A percentile compares a stretch with the other conserved stretches of the same genome.
Evolutionary conservation across 2,888 invertebrate genomes (phyloP).

Genomic region (Uloborus plumipes): DNA sequence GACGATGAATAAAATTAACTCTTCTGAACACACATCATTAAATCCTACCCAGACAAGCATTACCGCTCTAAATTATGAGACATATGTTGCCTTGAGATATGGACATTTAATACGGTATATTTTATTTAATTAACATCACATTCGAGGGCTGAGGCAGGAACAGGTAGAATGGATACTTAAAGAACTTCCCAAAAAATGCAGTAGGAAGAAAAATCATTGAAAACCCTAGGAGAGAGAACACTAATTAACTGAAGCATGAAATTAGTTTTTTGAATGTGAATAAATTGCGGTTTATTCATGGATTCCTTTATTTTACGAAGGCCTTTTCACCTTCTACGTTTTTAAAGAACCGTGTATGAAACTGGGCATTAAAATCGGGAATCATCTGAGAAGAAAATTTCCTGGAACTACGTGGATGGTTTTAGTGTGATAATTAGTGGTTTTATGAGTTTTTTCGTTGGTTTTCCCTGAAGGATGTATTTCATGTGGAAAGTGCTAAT

Average conservation of each 20-base stretch:
- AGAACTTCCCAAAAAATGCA: constrained; percentile 5
- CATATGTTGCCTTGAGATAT: constrained; percentile 56
- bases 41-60: constrained; percentile 48
- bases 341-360: no score
- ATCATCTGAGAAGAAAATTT: no score
- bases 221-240: constrained; percentile 23
- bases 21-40: constrained; percentile 31
- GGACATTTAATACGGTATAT: constrained; percentile 41
- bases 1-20: no score
- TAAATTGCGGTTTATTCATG: constrained; percentile 50
- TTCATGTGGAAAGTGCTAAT: no score
- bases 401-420: no score
- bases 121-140: constrained; percentile 60
- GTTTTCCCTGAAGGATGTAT: no score
- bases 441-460: no score
- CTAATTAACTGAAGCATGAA: constrained; percentile 60
- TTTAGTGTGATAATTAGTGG: no score
- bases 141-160: background rate
- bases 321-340: background rate
- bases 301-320: background rate
- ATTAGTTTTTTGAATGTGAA: constrained; percentile 57
- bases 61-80: constrained; percentile 41
- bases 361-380: no score
- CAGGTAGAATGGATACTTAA: no score
- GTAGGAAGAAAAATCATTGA: constrained; percentile 3